Percentiles rank a stretch among this genome's conserved stretches.
phyloP scores from a whole-genome alignment of 2,888 invertebrate species.

The Hermaeophaga mercurialis region DNA sequence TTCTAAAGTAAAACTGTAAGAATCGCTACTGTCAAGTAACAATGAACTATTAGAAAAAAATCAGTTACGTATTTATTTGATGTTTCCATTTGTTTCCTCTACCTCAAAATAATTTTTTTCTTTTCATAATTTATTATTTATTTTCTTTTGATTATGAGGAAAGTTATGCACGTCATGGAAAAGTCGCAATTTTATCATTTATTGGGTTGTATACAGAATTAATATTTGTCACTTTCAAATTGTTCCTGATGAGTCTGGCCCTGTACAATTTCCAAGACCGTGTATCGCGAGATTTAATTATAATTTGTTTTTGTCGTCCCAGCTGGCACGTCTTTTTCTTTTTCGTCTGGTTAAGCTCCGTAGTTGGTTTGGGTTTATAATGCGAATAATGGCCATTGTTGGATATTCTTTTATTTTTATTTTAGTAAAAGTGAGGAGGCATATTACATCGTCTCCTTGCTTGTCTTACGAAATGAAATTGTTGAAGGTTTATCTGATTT shows the following conservation, averaged over 20 bases:
- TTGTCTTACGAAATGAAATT: conserved; percentile 10
- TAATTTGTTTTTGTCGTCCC: conserved; percentile 47
- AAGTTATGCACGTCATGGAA: no score
- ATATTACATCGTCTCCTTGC: neutral
- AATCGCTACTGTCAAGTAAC: no score
- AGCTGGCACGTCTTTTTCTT: conserved; percentile 37
- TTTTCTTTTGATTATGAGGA: no score
- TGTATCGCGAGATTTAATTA: conserved; percentile 45
- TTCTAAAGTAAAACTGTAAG: no score
- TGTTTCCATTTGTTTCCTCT: no score
- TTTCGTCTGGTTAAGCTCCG: conserved; percentile 32
- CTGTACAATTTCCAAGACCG: conserved; percentile 3
- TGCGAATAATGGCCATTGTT: conserved; percentile 25
- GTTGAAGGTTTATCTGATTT: conserved; percentile 18
- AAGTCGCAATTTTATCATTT: no score
- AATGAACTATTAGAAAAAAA: no score
- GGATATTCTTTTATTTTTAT: conserved; percentile 10
- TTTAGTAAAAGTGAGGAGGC: conserved; percentile 10
- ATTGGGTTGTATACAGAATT: no score
- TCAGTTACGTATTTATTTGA: no score
- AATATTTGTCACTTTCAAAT: no score
- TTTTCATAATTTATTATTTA: no score
- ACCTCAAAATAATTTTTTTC: no score
- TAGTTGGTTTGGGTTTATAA: conserved; percentile 28
- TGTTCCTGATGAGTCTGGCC: neutral